phyloP scores from a whole-genome alignment of 2,888 invertebrate genomes.

The Margaritifera margaritifera region DNA sequence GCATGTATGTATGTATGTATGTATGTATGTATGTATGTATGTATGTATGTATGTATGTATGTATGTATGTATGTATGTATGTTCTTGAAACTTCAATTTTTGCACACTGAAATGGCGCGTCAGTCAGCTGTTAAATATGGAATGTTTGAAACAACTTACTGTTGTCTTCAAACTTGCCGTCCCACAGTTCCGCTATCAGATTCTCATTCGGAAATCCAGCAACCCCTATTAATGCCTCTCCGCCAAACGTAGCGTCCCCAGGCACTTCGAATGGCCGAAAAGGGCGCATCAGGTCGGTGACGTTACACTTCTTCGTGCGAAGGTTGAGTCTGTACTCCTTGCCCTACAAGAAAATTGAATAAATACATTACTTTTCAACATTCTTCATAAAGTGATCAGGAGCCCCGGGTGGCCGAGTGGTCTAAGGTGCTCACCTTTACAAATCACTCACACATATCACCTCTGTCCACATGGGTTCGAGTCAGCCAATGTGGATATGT shows the following conservation, averaged over 20 bases:
- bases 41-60: too few relatives aligned
- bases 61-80: too few relatives aligned
- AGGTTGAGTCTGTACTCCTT: slow-evolving; percentile 54
- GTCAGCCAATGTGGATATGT: too few relatives aligned
- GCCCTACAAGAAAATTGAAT: slow-evolving; percentile 24
- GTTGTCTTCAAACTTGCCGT: slow-evolving; percentile 39
- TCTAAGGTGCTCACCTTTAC: too few relatives aligned
- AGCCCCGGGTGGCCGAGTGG: too few relatives aligned
- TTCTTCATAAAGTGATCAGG: neutral
- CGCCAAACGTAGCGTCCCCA: slow-evolving; percentile 38
- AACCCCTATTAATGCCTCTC: slow-evolving; percentile 49
- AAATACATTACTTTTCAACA: neutral
- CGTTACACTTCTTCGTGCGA: slow-evolving; percentile 47
- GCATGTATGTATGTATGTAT: too few relatives aligned
- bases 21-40: too few relatives aligned
- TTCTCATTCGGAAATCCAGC: slow-evolving; percentile 48
- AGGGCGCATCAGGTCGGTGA: slow-evolving; percentile 38
- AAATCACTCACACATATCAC: too few relatives aligned
- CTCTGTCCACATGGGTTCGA: too few relatives aligned
- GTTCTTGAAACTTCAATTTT: too few relatives aligned
- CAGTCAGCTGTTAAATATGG: too few relatives aligned
- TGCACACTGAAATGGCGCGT: too few relatives aligned
- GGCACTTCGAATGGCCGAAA: slow-evolving; percentile 48
- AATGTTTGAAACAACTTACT: slow-evolving; percentile 10
- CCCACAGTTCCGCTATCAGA: slow-evolving; percentile 38